phyloP scores from a whole-genome alignment of 2,888 invertebrate species.

The Athalia circularis region DNA sequence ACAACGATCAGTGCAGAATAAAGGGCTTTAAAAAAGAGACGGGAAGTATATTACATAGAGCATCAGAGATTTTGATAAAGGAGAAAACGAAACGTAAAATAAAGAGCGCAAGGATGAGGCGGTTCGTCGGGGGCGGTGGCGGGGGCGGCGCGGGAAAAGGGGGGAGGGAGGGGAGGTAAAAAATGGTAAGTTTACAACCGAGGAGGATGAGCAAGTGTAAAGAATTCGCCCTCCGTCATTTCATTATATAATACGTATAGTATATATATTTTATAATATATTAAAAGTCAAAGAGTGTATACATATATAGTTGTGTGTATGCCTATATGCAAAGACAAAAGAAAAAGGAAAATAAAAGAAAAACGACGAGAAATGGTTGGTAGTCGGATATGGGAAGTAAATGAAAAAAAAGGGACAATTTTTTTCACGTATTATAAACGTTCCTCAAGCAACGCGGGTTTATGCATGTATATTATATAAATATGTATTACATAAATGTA shows the following conservation, averaged over 20 bases:
- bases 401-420: no score
- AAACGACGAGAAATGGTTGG: not conserved
- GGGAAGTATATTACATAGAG: no score
- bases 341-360: conserved; percentile 2
- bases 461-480: not conserved
- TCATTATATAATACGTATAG: conserved; percentile 1
- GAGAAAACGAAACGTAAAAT: not conserved
- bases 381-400: no score
- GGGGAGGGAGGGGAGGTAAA: not conserved
- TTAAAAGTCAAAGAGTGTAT: no score
- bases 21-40: no score
- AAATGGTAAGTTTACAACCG: conserved; percentile 7
- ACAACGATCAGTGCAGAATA: no score
- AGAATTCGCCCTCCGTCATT: conserved; percentile 27
- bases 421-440: no score
- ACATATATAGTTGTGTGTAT: not conserved
- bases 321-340: not conserved
- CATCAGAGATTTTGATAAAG: not conserved
- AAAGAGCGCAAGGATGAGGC: not conserved
- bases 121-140: not conserved
- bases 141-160: not conserved
- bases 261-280: no score
- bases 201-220: not conserved
- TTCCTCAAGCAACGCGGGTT: not conserved
- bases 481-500: not conserved